Conservation (phyloP, 2,888 invertebrate species). For the Tromatobia lineatoria region DNA sequence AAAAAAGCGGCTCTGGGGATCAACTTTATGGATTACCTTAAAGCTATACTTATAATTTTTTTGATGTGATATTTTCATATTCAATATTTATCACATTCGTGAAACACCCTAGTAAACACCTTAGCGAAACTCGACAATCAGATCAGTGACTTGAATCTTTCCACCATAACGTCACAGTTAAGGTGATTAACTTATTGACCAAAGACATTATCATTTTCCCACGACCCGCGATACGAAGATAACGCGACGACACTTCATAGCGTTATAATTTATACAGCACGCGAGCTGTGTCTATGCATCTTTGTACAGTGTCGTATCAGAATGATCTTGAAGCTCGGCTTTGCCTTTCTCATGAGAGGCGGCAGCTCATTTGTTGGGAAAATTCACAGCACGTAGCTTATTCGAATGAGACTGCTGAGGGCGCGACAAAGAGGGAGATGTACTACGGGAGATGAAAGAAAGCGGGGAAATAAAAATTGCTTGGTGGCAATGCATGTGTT, state of each 20-base stretch:
- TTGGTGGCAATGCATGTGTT: constrained; percentile 44
- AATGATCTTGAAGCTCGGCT: constrained; percentile 37
- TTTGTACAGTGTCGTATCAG: constrained; percentile 7
- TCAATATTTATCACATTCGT: too few relatives aligned
- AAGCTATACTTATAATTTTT: too few relatives aligned
- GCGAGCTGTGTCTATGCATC: not conserved
- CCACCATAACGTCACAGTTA: not conserved
- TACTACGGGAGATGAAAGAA: constrained; percentile 24
- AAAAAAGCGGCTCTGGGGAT: too few relatives aligned
- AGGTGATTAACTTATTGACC: constrained; percentile 15
- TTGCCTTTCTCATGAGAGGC: constrained; percentile 34
- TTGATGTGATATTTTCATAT: too few relatives aligned
- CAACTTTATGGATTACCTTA: too few relatives aligned
- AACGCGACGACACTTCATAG: constrained; percentile 1
- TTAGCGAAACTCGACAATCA: not conserved
- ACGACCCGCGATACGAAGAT: constrained; percentile 24
- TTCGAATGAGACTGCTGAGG: constrained; percentile 11
- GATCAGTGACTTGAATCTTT: not conserved
- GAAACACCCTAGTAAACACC: not conserved
- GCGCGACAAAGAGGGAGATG: not conserved
- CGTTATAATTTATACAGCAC: constrained; percentile 29
- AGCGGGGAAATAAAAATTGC: constrained; percentile 38
- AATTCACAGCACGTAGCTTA: constrained; percentile 27
- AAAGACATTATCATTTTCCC: constrained; percentile 36
- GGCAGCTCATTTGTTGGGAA: constrained; percentile 7